Evolutionary conservation across 2,797 vertebrate species (phyloP).

Genomic region (Todus mexicanus): DNA sequence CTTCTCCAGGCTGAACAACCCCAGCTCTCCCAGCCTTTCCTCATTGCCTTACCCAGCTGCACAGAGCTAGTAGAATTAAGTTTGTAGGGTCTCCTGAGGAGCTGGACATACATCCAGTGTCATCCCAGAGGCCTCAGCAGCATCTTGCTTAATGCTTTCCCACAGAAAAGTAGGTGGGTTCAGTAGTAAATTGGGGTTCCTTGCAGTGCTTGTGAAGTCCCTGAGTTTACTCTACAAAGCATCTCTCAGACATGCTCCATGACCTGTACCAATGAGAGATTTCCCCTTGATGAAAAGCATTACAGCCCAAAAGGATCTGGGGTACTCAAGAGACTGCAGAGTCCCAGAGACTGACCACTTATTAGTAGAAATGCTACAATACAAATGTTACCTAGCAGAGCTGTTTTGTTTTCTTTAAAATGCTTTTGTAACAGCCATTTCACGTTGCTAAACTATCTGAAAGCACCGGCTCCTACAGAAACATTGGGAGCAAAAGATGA

Average conservation of each 20-base stretch:
- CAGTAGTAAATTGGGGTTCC: neutral
- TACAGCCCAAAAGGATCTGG: neutral
- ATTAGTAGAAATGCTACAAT: neutral
- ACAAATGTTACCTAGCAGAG: neutral
- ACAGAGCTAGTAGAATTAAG: neutral
- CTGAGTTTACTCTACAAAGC: constrained; percentile 16
- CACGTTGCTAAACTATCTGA: neutral
- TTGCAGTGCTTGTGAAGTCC: constrained; percentile 9
- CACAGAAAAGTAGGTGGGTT: neutral
- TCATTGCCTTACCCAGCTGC: neutral
- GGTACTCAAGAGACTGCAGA: neutral
- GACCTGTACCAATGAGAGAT: neutral
- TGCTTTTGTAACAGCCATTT: neutral
- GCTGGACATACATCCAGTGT: neutral
- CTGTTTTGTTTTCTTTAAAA: neutral
- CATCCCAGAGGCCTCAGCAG: neutral
- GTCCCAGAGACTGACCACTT: neutral
- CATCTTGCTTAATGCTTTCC: neutral
- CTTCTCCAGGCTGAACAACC: neutral
- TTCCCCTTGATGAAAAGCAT: neutral
- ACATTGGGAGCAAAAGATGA: neutral
- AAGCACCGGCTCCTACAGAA: neutral
- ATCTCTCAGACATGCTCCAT: neutral
- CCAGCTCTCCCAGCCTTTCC: neutral
- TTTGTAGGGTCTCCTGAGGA: neutral